phyloP scores from a whole-genome alignment of 2,797 vertebrate genomes.

The Paratrypauchen microcephalus region DNA sequence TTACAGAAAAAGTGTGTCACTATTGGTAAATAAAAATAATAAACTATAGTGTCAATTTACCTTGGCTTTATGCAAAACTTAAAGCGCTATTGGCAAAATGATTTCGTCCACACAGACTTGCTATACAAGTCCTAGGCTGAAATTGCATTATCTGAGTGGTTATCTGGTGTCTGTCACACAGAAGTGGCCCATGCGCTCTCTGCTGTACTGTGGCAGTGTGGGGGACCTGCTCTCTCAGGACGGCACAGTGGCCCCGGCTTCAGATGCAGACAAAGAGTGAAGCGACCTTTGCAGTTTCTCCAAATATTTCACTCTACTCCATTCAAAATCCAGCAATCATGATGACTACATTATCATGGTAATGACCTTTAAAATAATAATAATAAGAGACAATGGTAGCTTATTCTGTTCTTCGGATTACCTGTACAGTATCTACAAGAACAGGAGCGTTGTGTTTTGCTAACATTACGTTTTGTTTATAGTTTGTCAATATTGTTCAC shows the following conservation, averaged over 20 bases:
- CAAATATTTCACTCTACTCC: too few relatives aligned
- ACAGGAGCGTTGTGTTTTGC: neutral
- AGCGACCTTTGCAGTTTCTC: neutral
- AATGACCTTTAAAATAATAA: neutral
- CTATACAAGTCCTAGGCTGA: too few relatives aligned
- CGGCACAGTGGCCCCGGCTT: conserved; percentile 23
- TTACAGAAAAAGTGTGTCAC: too few relatives aligned
- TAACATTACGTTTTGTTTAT: neutral
- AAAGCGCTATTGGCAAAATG: too few relatives aligned
- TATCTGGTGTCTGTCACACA: conserved; percentile 42
- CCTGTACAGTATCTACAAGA: conserved; percentile 3
- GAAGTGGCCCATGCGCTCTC: conserved; percentile 90
- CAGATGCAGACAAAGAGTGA: conserved; percentile 51
- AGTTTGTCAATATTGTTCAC: neutral
- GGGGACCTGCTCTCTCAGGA: conserved; percentile 63
- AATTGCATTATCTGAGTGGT: neutral
- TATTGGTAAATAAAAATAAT: too few relatives aligned
- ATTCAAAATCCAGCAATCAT: neutral
- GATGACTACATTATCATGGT: neutral
- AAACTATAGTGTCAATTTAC: too few relatives aligned
- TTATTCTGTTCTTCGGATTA: neutral
- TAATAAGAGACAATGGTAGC: neutral
- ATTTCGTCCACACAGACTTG: too few relatives aligned
- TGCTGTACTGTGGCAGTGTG: conserved; percentile 82
- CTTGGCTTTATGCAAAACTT: too few relatives aligned